Evolutionary conservation across 2,113 vertebrate species (phyloP), one percentile per base, ranked within the genome.

Genomic region (cattle (Bos taurus)): DNA sequence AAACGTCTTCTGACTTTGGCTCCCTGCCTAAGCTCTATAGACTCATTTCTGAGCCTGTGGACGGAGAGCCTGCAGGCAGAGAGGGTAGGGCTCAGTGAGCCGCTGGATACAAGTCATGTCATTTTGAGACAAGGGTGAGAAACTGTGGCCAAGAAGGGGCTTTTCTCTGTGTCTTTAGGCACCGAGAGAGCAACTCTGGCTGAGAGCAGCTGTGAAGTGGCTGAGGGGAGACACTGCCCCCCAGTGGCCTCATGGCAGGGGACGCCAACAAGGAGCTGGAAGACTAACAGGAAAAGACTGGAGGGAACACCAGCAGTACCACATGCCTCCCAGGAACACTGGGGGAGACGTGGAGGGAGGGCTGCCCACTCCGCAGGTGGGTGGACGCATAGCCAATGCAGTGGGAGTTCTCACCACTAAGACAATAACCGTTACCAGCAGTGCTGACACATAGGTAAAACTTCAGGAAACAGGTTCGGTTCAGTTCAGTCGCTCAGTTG

Each of bases 141-240:
- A 48, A 85, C 57, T 4, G 54, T 46, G 48, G 25, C 14, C 17
- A 62, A 80, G 52, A 90, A 59, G 14, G n/a, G 25, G 25, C 54
- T 88, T 83, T 67, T 93, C 36, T 85, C 71, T 48, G 8, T 5
- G 15, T 17, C 28, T 28, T 59, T 4, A 28, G 50, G 78, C 40
- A 9, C 36, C 1, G 2, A 57, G 6, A 60, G 28, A 48, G 52
- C 43, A 56, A 21, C 13, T n/a, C 30, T 21, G 52, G 17, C 46
- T 15, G 54, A 83, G 9, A 60, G 52, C 10, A 46, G 28, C 19
- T 64, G 9, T 28, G 89, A 30, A 5, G 23, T 3, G 26, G 15
- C 26, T 78, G 85, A 85, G 43, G 30, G 10, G 48, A 94, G 54
- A 91, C 82, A 91, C 91, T 93, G 94, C 91, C 94, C 85, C 81